These are phyloP conservation scores for Turritopsis rubra DNA, from an alignment of 30 jellyfish, hydroid and myxozoan genomes.

Conservation along the genomic window DNA sequence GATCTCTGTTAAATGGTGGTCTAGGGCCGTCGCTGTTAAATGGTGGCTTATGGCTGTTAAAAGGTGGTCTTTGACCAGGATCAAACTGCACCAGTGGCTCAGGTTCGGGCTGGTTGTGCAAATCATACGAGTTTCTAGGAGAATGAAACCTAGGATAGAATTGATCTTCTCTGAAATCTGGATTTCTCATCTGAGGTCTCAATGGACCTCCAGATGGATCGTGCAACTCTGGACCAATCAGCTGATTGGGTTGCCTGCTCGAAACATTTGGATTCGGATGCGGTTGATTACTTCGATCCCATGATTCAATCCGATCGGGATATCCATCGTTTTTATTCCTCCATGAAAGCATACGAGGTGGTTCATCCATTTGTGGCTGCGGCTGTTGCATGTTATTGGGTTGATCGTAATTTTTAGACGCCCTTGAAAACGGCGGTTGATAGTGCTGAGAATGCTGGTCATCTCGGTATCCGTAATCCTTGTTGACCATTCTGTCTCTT, in stretches of 20 bases:
- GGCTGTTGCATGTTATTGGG: background rate
- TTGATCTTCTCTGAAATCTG: background rate
- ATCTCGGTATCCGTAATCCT: background rate
- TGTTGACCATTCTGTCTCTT: background rate
- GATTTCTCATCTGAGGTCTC: background rate
- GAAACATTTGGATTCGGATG: background rate
- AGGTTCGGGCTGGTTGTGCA: background rate
- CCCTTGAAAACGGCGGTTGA: background rate
- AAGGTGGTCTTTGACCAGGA: background rate
- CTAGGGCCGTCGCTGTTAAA: background rate
- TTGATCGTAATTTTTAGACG: background rate
- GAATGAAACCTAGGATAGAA: background rate
- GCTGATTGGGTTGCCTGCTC: background rate
- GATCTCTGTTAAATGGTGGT: background rate
- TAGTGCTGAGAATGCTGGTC: no score
- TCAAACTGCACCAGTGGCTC: no score
- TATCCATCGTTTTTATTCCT: background rate
- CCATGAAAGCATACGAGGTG: background rate
- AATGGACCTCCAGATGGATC: background rate
- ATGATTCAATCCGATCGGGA: no score
- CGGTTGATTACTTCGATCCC: no score
- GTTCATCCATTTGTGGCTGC: background rate
- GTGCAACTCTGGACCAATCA: background rate
- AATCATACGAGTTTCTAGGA: background rate
- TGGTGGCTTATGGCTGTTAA: background rate